phyloP scores from a whole-genome alignment of 2,113 vertebrate species.

The Lagopus muta region DNA sequence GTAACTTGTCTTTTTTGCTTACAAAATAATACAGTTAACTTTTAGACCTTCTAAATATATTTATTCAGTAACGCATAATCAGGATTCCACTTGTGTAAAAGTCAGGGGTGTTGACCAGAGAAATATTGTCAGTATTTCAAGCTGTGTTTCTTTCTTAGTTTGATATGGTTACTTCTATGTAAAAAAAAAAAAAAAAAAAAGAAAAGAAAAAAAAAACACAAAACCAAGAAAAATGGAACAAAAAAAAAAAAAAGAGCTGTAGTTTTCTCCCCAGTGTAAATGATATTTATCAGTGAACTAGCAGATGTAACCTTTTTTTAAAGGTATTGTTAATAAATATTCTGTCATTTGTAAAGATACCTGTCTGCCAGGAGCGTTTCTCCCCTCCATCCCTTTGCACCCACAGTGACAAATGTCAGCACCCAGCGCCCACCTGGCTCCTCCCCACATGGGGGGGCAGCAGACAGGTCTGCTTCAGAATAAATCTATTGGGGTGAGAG shows the following conservation, averaged over 20 bases:
- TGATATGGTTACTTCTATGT: constrained; percentile 81
- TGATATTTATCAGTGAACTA: constrained; percentile 79
- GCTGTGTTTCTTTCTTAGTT: constrained; percentile 80
- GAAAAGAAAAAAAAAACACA: constrained; percentile 25
- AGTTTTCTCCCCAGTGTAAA: constrained; percentile 80
- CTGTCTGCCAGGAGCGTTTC: constrained; percentile 72
- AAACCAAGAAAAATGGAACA: constrained; percentile 66
- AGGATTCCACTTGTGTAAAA: constrained; percentile 79
- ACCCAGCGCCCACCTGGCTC: background rate
- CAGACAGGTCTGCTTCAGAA: background rate
- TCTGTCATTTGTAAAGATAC: constrained; percentile 84
- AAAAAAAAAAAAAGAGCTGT: constrained; percentile 68
- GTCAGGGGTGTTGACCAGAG: constrained; percentile 75
- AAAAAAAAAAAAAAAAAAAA: constrained; percentile 42
- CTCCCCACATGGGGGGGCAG: background rate
- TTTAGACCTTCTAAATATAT: constrained; percentile 74
- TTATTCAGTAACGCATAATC: constrained; percentile 75
- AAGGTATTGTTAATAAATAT: constrained; percentile 87
- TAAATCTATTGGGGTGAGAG: background rate
- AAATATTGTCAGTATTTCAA: constrained; percentile 82
- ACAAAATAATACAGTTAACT: constrained; percentile 68
- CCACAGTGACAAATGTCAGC: background rate
- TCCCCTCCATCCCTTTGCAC: background rate
- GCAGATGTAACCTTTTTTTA: constrained; percentile 85
- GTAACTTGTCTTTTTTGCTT: constrained; percentile 73